phyloP scores from a whole-genome alignment of 30 jellyfish, hydroid and myxozoan genomes.

The Nemopilema nomurai region DNA sequence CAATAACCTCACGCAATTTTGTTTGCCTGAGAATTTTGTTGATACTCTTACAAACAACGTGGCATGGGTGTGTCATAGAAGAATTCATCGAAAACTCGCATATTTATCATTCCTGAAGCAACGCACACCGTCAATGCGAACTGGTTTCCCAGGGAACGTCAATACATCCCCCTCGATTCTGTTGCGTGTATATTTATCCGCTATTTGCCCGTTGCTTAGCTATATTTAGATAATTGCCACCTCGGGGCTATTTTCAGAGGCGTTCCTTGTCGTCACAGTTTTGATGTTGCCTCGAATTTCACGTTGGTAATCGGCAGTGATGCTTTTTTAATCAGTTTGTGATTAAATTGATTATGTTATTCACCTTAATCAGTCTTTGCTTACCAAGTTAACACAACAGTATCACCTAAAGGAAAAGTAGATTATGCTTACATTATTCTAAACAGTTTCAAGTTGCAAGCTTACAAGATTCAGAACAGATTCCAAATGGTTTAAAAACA shows the following conservation, averaged over 20 bases:
- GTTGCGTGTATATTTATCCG: background rate
- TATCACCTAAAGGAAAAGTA: too few relatives aligned
- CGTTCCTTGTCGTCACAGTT: conserved; percentile 22
- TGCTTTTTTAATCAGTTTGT: background rate
- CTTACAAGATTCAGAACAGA: too few relatives aligned
- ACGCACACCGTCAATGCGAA: too few relatives aligned
- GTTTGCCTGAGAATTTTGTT: background rate
- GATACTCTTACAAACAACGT: too few relatives aligned
- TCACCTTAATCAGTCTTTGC: too few relatives aligned
- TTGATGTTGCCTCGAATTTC: background rate
- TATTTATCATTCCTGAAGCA: too few relatives aligned
- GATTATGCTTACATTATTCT: too few relatives aligned
- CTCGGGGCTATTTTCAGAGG: conserved; percentile 24
- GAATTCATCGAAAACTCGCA: too few relatives aligned
- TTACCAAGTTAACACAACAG: too few relatives aligned
- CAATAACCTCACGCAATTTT: background rate
- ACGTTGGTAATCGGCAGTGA: background rate
- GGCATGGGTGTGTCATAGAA: too few relatives aligned
- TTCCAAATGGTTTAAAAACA: too few relatives aligned
- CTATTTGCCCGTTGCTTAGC: conserved; percentile 5
- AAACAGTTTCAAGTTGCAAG: too few relatives aligned
- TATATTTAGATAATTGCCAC: background rate
- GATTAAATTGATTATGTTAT: background rate
- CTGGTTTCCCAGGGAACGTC: background rate
- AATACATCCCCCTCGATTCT: conserved; percentile 1